These are phyloP conservation scores for Acrobasis suavella DNA, from an alignment of 2,888 invertebrate genomes.

Conservation along the genomic window DNA sequence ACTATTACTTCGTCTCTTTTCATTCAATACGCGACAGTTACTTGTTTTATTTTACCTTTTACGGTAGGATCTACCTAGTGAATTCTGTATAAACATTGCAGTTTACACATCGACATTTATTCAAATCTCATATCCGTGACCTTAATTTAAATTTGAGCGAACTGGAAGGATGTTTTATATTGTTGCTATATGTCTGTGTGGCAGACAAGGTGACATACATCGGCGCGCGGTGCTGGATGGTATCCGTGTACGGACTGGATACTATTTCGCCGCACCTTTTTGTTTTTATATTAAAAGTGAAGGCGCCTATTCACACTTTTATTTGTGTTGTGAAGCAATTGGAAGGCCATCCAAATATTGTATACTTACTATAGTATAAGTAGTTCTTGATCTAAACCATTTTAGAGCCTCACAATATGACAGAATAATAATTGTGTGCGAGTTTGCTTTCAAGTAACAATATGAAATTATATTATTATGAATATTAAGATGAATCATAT, in stretches of 20 bases:
- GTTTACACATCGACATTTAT: no score
- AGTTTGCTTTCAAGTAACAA: no score
- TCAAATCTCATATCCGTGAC: background rate
- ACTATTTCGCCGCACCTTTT: background rate
- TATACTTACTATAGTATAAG: background rate
- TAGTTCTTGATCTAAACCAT: no score
- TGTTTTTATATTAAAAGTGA: background rate
- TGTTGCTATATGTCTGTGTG: slow-evolving; percentile 1
- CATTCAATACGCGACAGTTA: no score
- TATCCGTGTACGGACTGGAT: slow-evolving; percentile 7
- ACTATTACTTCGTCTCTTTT: no score
- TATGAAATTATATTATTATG: no score
- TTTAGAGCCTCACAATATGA: no score
- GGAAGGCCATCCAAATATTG: background rate
- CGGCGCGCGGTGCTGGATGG: background rate
- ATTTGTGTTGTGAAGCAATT: background rate
- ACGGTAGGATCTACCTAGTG: no score
- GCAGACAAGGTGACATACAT: slow-evolving; percentile 9
- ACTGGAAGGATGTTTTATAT: background rate
- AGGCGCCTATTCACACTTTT: background rate
- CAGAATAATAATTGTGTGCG: no score
- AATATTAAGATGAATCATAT: no score
- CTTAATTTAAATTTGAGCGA: background rate
- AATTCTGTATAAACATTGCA: no score
- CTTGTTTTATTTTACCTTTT: no score